Base-by-base conservation (phyloP, 2,888 invertebrate species). In the Notocelia uddmanniana region DNA sequence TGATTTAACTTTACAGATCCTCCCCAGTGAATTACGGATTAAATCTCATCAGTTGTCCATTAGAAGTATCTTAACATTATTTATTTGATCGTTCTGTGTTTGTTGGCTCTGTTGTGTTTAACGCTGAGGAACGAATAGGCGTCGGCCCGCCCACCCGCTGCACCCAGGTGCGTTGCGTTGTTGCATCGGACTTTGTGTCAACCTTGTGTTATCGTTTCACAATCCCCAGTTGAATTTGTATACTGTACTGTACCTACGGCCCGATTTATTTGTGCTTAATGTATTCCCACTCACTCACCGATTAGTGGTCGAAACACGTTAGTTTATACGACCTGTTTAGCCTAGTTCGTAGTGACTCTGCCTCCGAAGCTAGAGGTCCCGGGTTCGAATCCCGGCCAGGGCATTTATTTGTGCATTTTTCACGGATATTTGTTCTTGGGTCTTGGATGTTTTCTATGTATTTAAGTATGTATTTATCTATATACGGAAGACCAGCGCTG, bases 81-180 rank as follows among this genome's bases (percentile, higher is more conserved):
- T 74, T 76, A 75, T 83, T 81, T 76, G 75, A 78, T 81, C 81
- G 78, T 82, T 83, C 82, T 83, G 80, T 81, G 83, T 85, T 85
- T 80, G 79, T 80, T 76, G 76, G 77, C 74, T 79, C 78, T 81
- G 78, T 82, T 78, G 79, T 78, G 77, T 78, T 72, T 85, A 87
- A 83, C 79, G 69, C 75, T 73, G 80, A 74, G 60, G 74, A 73
- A 82, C 83, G 85, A 85, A 89, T 87, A 87, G 86, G 83, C 83
- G 82, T 82, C 78, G 79, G 81, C 83, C 86, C 89, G 84, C 92
- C 90, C 87, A 90, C 90, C 83, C 82, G 79, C 82, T 87, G 87
- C 88, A 86, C 86, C 90, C 89, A 90, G 90, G 88, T 90, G 89
- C 82, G 85, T 84, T 90, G 89, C 82, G 85, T 84, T 80, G 78